Evolutionary conservation across 2,888 invertebrate species (phyloP).

Genomic region (Ferdinandea cuprea): DNA sequence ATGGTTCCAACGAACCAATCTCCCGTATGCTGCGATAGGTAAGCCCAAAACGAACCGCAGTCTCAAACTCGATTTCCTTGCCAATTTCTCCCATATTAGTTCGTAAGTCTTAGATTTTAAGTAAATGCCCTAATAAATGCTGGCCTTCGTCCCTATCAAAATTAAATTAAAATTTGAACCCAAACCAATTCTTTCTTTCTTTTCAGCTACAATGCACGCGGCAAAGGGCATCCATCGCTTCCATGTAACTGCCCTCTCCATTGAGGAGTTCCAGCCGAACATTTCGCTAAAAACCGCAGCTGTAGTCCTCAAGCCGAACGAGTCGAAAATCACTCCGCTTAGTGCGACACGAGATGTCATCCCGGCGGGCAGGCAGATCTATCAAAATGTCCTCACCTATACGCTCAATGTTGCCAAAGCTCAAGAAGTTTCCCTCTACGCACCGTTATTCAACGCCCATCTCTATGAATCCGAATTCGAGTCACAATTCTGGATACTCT

Average conservation of each 20-base stretch:
- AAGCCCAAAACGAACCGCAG: no score
- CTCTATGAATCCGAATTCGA: constrained; percentile 98
- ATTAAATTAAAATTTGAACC: no score
- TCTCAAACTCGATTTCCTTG: no score
- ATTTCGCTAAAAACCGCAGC: constrained; percentile 90
- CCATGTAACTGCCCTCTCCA: constrained; percentile 86
- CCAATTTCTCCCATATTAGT: no score
- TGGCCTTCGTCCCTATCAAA: no score
- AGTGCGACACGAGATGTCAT: constrained; percentile 91
- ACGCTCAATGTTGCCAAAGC: constrained; percentile 91
- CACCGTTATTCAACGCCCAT: constrained; percentile 91
- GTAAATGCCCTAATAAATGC: no score
- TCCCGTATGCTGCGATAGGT: no score
- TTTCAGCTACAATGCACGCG: constrained; percentile 87
- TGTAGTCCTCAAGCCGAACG: constrained; percentile 90
- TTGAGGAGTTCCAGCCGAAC: constrained; percentile 91
- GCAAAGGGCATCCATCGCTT: constrained; percentile 90
- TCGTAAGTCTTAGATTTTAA: no score
- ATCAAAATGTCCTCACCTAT: constrained; percentile 94
- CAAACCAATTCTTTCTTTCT: background rate
- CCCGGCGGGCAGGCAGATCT: constrained; percentile 94
- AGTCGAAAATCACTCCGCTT: constrained; percentile 91
- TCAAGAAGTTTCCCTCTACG: constrained; percentile 91
- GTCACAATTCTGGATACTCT: constrained; percentile 98
- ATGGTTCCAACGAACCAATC: no score